Evolutionary conservation across 23 tunicate genomes (phyloP), one percentile per base, ranked within the genome.

Genomic region (Halocynthia roretzi): DNA sequence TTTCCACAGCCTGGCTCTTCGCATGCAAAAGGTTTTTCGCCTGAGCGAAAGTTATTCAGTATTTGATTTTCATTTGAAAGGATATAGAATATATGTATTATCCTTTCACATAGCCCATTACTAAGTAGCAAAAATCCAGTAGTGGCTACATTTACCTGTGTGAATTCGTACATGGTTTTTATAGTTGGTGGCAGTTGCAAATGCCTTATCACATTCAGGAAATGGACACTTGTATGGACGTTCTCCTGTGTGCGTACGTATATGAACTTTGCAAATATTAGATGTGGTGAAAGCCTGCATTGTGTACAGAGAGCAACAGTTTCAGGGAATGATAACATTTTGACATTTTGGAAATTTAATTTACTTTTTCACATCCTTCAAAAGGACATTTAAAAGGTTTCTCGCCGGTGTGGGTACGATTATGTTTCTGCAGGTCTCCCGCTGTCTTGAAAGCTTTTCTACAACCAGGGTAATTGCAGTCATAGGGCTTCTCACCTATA

Each of bases 231-330:
- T 89, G 74, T 89, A 77, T 17, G 96, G 96, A 10, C 86, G 67
- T 62, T 89, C 96, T 20, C 96, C 96, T 0, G 96, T 89, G 82
- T 89, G 96, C 6, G 89, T 89, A 10, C 96, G 85, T n/a, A 89
- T 89, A 61, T 89, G 96, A 52, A 89, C 86, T 76, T 89, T 89
- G 60, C 96, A 80, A 18, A 89, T 89, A 67, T 84, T 84, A 7
- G 96, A 84, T 9, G 96, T 89, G 0, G 96, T 89, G 66, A 89
- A 89, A 0, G 94, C 94, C 93, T 87, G 72, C 40, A 69, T 7
- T 15, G 4, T 67, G 5, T 50, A 67, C 22, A 21, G 2, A 67
- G 71, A 67, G 71, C 18, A 15, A 14, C 63, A 58, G n/a, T 58
- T 58, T 58, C 17, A 14, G 2, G 4, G 4, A 58, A 58, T 14